phyloP scores from a whole-genome alignment of 37 sponge, comb jelly and placozoan species.

The Ephydatia muelleri region DNA sequence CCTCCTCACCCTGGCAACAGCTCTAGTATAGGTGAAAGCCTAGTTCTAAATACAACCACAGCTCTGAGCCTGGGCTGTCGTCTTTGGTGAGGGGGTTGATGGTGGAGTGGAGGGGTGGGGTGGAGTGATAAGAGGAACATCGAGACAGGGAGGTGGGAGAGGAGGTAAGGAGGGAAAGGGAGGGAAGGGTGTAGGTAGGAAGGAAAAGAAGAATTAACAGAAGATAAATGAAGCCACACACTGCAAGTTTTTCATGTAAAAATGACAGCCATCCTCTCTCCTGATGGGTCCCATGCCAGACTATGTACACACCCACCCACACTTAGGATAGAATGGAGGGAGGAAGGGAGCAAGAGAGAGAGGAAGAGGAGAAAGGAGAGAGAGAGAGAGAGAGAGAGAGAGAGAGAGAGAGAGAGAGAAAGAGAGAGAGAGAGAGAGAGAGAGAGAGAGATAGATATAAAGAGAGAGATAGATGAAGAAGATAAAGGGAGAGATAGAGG shows the following conservation, averaged over 20 bases:
- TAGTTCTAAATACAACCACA: conserved; percentile 59
- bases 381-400: not conserved
- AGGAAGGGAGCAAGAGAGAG: too few relatives aligned
- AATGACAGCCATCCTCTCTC: conserved; percentile 65
- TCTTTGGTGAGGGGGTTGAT: not conserved
- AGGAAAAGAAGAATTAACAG: not conserved
- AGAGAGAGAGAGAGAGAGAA: conserved; percentile 3
- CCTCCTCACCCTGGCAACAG: conserved; percentile 49
- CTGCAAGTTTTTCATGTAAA: conserved; percentile 42
- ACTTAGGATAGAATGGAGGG: too few relatives aligned
- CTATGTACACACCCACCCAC: conserved; percentile 64
- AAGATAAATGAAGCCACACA: not conserved
- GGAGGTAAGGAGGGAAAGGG: not conserved
- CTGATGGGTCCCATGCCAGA: conserved; percentile 70
- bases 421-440: not conserved
- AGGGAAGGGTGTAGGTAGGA: not conserved
- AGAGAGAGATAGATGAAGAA: too few relatives aligned
- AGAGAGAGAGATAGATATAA: not conserved
- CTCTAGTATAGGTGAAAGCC: conserved; percentile 36
- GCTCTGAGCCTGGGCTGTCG: conserved; percentile 48
- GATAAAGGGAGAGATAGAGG: too few relatives aligned
- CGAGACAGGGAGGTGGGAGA: not conserved
- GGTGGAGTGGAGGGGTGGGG: not conserved
- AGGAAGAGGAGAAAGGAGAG: too few relatives aligned
- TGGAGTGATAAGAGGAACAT: not conserved